Conservation (phyloP, 2,888 invertebrate species). For the Smittia aterrima region DNA sequence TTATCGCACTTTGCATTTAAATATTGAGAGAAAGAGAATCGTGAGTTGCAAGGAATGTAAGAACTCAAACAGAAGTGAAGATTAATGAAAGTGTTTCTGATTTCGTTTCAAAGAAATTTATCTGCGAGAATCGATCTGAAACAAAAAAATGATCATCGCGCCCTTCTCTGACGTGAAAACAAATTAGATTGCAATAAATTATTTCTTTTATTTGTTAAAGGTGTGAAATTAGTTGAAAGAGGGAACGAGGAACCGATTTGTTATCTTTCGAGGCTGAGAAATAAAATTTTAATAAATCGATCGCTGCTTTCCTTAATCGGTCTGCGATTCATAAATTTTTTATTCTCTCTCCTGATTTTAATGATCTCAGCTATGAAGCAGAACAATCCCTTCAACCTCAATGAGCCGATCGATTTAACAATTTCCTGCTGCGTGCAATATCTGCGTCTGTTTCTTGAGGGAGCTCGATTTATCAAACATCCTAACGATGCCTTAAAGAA, state of each 20-base stretch:
- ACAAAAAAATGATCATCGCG: not conserved
- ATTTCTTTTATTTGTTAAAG: slow-evolving; percentile 40
- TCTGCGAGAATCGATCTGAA: no score
- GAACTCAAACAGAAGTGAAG: no score
- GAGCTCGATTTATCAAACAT: not conserved
- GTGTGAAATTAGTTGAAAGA: slow-evolving; percentile 25
- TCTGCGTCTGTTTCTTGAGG: not conserved
- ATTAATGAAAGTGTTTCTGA: no score
- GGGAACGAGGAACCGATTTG: slow-evolving; percentile 1
- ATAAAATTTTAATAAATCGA: not conserved
- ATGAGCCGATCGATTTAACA: no score
- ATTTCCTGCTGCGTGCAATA: slow-evolving; percentile 20
- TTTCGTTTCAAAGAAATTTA: no score
- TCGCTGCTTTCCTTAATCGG: not conserved
- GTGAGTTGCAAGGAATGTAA: no score
- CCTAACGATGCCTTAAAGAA: not conserved
- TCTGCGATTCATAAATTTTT: no score
- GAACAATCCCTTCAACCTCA: no score
- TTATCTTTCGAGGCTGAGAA: not conserved
- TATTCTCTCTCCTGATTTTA: no score
- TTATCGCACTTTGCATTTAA: no score
- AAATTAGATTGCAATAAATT: slow-evolving; percentile 36
- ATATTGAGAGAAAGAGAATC: no score
- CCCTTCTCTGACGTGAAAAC: not conserved
- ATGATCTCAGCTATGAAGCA: no score